Conservation (phyloP, 1,140 invertebrate genomes). For the Lethrus apterus region DNA sequence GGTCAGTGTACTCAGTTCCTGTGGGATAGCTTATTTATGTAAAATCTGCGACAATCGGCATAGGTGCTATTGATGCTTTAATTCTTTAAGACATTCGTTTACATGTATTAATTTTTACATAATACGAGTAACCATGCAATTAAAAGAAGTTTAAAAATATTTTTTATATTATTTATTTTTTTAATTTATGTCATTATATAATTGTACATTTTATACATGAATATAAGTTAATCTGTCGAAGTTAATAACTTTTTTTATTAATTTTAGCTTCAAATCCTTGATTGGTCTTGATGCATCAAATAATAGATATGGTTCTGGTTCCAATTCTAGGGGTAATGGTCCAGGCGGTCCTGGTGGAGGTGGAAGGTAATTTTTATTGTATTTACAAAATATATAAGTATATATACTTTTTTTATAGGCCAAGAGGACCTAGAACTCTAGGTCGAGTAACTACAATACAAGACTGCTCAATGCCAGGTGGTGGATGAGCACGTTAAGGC, state of each 20-base stretch:
- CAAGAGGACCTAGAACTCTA: constrained; percentile 16
- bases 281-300: constrained; percentile 29
- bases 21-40: too few species aligned
- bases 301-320: not conserved
- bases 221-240: constrained; percentile 11
- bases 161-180: too few species aligned
- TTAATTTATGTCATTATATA: not conserved
- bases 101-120: too few species aligned
- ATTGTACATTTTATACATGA: constrained; percentile 7
- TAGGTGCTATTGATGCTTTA: too few species aligned
- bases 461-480: constrained; percentile 30
- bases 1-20: too few species aligned
- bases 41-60: too few species aligned
- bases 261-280: constrained; percentile 36
- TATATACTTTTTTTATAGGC: constrained; percentile 16
- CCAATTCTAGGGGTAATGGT: constrained; percentile 20
- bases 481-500: constrained; percentile 29
- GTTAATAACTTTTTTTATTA: constrained; percentile 20
- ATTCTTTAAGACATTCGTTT: too few species aligned
- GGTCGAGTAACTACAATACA: constrained; percentile 21
- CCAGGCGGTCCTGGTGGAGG: constrained; percentile 27
- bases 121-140: too few species aligned
- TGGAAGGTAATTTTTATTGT: constrained; percentile 23
- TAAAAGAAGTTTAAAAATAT: too few species aligned
- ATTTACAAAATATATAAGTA: not conserved